Evolutionary conservation across 2,888 invertebrate species (phyloP).

Genomic region (Drosophila longiperda): DNA sequence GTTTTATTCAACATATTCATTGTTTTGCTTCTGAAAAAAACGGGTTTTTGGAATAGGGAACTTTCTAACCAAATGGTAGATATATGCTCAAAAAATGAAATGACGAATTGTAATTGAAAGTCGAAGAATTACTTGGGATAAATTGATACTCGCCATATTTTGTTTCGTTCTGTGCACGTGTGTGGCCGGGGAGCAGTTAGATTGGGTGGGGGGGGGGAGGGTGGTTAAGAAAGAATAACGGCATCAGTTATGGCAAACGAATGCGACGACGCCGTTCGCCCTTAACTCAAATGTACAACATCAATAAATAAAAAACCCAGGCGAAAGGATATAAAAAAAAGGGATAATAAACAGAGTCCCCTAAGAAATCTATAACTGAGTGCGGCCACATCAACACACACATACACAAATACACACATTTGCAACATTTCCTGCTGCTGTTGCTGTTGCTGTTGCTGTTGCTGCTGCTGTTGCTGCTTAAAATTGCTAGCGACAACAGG

Average conservation of each 20-base stretch:
- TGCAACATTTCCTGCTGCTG: constrained; percentile 42
- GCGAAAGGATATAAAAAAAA: constrained; percentile 76
- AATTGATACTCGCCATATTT: background rate
- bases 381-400: constrained; percentile 64
- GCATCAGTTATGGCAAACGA: constrained; percentile 79
- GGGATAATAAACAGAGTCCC: constrained; percentile 80
- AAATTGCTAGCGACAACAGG: constrained; percentile 59
- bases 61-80: background rate
- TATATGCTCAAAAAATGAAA: background rate
- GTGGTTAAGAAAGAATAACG: constrained; percentile 62
- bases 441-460: too few relatives aligned
- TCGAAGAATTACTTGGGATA: background rate
- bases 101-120: background rate
- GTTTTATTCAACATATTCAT: background rate
- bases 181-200: constrained; percentile 9
- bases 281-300: constrained; percentile 80
- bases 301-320: constrained; percentile 77
- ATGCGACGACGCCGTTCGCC: constrained; percentile 75
- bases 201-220: constrained; percentile 4
- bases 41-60: background rate
- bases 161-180: background rate
- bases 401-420: constrained; percentile 30
- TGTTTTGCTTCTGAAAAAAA: background rate
- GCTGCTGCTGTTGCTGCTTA: constrained; percentile 20
- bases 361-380: constrained; percentile 79